Base-by-base conservation (phyloP, 2,797 vertebrate species). In the Pangasius djambal region DNA sequence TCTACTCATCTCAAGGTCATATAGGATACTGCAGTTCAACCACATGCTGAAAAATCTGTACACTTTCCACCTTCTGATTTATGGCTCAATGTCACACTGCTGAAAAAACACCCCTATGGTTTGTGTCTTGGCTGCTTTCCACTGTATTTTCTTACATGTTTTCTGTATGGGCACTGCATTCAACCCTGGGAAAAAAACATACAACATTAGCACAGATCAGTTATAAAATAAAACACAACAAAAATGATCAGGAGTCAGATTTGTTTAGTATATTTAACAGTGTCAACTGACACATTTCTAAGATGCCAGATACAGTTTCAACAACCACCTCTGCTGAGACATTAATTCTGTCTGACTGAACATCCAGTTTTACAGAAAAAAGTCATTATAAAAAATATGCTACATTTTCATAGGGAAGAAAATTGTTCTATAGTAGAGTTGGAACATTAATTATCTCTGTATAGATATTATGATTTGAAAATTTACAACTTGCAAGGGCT, bases 1-100 rank as follows among this genome's bases (percentile, higher is more conserved):
- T 92, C 91, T 88, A 92, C 92, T 96, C 96, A 96, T 97, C 93
- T 92, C 91, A 69, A 92, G 93, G 16, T 61, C 59, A 89, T 88
- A 86, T 63, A 57, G 87, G 90, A 44, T 67, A 57, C 63, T 78
- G 34, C 10, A 50, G 65, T 79, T 89, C 67, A 86, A 50, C 55
- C 57, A 75, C 82, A 88, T 86, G 70, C 13, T 89, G 86, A 55
- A 63, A 37, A 72, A 89, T 50, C 55, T 50, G 22, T n/a, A 86
- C 50, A 74, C 37, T 48, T 87, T 72, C 67, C 84, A 74, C 91
- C 79, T 85, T 83, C 88, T 50, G 48, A n/a, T 50, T 70, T 83
- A 69, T 25, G 65, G 63, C 40, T 52, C 72, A 31, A n/a, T 48
- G 48, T 48, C 83, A 82, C n/a, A 87, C 37, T 82, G 63, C 44